Evolutionary conservation across 2,797 vertebrate genomes (phyloP).

Genomic region (Ctenopoma kingsleyae): DNA sequence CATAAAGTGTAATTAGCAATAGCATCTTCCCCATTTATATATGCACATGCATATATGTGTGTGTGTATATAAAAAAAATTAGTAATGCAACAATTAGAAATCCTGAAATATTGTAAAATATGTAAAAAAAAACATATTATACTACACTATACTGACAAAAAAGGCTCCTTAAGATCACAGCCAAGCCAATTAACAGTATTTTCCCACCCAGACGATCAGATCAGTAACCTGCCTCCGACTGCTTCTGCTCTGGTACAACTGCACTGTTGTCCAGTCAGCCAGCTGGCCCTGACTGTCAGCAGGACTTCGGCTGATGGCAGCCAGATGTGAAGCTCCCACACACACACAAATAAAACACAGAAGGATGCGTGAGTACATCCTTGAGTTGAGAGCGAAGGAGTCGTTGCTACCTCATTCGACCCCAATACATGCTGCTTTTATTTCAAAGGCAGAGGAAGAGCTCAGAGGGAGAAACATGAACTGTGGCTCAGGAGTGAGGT

Average conservation of each 20-base stretch:
- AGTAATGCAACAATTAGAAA: too few relatives aligned
- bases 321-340: constrained; percentile 71
- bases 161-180: neutral
- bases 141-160: neutral
- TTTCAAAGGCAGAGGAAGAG: constrained; percentile 53
- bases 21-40: too few relatives aligned
- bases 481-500: constrained; percentile 40
- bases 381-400: constrained; percentile 32
- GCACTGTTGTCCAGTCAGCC: constrained; percentile 59
- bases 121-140: neutral
- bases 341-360: constrained; percentile 29
- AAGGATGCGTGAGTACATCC: constrained; percentile 61
- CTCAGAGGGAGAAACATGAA: constrained; percentile 57
- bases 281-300: constrained; percentile 73
- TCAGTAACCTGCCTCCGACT: constrained; percentile 36
- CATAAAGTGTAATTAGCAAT: too few relatives aligned
- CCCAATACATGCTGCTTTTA: constrained; percentile 54
- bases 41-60: too few relatives aligned
- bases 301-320: constrained; percentile 56
- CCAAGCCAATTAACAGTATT: neutral
- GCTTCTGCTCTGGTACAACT: constrained; percentile 44
- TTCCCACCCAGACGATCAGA: constrained; percentile 35
- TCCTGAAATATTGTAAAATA: too few relatives aligned
- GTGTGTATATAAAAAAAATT: too few relatives aligned
- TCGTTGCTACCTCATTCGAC: constrained; percentile 66